Evolutionary conservation across 2,797 vertebrate genomes (phyloP).

Genomic region (Cottoperca gobio): DNA sequence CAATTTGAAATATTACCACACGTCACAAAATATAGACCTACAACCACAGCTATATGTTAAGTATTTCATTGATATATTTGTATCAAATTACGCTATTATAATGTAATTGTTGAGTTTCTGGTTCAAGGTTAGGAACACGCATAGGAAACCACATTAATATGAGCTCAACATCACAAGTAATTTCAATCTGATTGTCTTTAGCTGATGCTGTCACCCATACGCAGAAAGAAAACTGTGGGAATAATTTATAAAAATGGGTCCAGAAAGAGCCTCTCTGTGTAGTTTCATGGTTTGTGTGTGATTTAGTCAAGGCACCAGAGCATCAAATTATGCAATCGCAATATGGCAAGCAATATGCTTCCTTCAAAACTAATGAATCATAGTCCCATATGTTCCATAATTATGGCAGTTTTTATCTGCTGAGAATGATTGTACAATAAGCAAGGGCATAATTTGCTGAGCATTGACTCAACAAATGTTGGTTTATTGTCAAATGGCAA

Average conservation of each 20-base stretch:
- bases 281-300: constrained; percentile 77
- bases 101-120: too few relatives aligned
- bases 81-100: not conserved
- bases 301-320: constrained; percentile 65
- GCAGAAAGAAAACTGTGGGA: constrained; percentile 20
- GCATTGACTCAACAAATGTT: constrained; percentile 53
- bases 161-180: not conserved
- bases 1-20: not conserved
- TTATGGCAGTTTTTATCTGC: constrained; percentile 56
- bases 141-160: not conserved
- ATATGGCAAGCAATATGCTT: constrained; percentile 74
- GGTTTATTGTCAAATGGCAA: constrained; percentile 40
- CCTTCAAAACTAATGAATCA: constrained; percentile 65
- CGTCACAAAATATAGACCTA: not conserved
- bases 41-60: not conserved
- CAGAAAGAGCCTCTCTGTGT: constrained; percentile 55
- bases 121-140: not conserved
- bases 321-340: constrained; percentile 71
- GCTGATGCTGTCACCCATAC: not conserved
- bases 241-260: constrained; percentile 49
- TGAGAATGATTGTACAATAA: constrained; percentile 65
- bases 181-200: not conserved
- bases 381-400: constrained; percentile 68
- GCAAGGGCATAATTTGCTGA: constrained; percentile 49
- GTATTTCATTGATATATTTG: not conserved